phyloP scores from a whole-genome alignment of 1,140 invertebrate genomes.

The Stegodyphus dumicola region DNA sequence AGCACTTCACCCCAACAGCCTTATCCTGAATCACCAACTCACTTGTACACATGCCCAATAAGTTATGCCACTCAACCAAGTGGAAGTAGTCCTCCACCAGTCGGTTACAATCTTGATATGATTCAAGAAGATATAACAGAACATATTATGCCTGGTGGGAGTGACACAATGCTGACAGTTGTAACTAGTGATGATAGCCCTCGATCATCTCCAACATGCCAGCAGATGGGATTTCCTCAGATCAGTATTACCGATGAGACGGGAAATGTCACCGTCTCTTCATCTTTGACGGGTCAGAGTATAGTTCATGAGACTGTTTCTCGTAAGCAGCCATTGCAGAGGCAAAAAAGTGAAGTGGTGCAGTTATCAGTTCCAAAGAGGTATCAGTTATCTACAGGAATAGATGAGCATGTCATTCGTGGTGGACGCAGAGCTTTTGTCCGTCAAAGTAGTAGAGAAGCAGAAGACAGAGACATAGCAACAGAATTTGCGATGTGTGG shows the following conservation, averaged over 20 bases:
- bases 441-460: conserved; percentile 48
- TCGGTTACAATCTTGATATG: conserved; percentile 78
- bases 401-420: conserved; percentile 9
- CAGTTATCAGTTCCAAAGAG: conserved; percentile 39
- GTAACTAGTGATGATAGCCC: conserved; percentile 5
- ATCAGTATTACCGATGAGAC: conserved; percentile 91
- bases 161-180: conserved; percentile 23
- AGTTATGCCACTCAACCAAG: conserved; percentile 68
- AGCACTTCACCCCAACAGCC: conserved; percentile 54
- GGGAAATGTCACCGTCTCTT: conserved; percentile 68
- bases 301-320: conserved; percentile 22
- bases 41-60: conserved; percentile 41
- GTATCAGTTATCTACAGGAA: conserved; percentile 26
- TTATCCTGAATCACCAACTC: conserved; percentile 54
- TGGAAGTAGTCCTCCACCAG: conserved; percentile 65
- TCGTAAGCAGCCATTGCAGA: conserved; percentile 25
- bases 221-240: conserved; percentile 73
- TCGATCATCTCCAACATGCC: conserved; percentile 64
- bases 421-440: conserved; percentile 24
- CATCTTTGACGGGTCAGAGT: conserved; percentile 42
- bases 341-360: conserved; percentile 34
- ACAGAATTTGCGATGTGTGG: conserved; percentile 48
- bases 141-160: conserved; percentile 65
- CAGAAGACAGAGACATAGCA: conserved; percentile 54
- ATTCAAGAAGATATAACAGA: conserved; percentile 80